Conservation (phyloP, 2,113 vertebrate genomes). For the Otus sunia region DNA sequence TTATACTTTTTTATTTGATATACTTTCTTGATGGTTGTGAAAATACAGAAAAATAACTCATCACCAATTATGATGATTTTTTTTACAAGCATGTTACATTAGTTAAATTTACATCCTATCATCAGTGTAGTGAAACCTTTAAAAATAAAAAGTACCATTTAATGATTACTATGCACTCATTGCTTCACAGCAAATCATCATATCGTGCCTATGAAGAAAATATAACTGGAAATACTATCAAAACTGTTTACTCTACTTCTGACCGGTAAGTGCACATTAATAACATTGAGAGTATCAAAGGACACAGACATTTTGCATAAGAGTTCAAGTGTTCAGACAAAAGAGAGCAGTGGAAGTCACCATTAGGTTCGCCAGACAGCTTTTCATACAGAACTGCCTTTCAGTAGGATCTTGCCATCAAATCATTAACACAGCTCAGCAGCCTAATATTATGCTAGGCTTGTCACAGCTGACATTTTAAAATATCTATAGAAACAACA, state of each 20-base stretch:
- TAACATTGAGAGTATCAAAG: neutral
- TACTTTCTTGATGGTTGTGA: neutral
- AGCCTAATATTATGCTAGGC: neutral
- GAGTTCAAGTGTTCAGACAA: neutral
- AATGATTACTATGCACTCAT: neutral
- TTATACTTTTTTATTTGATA: neutral
- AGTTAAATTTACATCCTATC: neutral
- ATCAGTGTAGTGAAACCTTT: neutral
- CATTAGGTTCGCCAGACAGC: neutral
- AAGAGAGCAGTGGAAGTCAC: neutral
- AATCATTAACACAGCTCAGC: neutral
- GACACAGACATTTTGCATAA: neutral
- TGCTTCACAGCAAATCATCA: conserved; percentile 65
- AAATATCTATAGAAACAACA: neutral
- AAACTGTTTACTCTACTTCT: conserved; percentile 81
- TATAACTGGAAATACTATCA: conserved; percentile 75
- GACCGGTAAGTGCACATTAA: conserved; percentile 72
- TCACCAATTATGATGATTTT: neutral
- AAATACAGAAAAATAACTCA: neutral
- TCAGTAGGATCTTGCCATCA: neutral
- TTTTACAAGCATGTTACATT: neutral
- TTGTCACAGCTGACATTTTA: conserved; percentile 17
- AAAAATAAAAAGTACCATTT: neutral
- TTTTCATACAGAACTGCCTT: neutral
- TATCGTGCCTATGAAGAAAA: conserved; percentile 62